Evolutionary conservation across 35 echinoderm and acorn worm species (phyloP).

Genomic region (Apostichopus californicus): DNA sequence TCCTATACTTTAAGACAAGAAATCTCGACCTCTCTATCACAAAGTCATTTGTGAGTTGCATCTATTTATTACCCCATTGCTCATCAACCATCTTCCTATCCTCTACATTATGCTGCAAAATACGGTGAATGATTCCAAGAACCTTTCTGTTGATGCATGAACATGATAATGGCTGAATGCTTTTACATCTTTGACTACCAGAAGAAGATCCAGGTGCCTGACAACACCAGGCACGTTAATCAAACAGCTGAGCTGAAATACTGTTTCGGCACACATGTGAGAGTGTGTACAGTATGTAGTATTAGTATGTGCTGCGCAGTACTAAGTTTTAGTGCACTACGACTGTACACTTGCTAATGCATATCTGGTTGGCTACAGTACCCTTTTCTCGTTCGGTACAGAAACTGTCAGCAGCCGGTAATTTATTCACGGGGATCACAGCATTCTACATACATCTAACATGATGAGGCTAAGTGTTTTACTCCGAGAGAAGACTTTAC

Average conservation of each 20-base stretch:
- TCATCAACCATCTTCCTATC: no score
- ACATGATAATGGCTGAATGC: conserved; percentile 23
- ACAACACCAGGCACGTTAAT: conserved; percentile 27
- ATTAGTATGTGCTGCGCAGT: background rate
- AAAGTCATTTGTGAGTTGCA: no score
- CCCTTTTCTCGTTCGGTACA: background rate
- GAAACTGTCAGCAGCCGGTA: conserved; percentile 25
- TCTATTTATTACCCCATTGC: no score
- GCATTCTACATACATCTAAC: conserved; percentile 3
- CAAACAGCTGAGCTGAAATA: conserved; percentile 49
- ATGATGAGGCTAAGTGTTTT: background rate
- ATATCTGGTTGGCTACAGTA: background rate
- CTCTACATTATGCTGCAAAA: background rate
- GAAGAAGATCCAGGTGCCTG: conserved; percentile 25
- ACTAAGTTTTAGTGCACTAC: conserved; percentile 13
- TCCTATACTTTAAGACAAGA: no score
- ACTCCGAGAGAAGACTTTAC: background rate
- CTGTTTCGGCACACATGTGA: background rate
- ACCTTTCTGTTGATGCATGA: background rate
- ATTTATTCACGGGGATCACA: conserved; percentile 36
- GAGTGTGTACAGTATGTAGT: no score
- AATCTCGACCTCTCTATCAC: no score
- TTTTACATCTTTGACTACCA: background rate
- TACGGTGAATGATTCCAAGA: background rate
- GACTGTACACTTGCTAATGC: conserved; percentile 27